These are phyloP conservation scores for Lasioglossum pauxillum DNA, from an alignment of 2,888 invertebrate genomes.

Conservation along the genomic window DNA sequence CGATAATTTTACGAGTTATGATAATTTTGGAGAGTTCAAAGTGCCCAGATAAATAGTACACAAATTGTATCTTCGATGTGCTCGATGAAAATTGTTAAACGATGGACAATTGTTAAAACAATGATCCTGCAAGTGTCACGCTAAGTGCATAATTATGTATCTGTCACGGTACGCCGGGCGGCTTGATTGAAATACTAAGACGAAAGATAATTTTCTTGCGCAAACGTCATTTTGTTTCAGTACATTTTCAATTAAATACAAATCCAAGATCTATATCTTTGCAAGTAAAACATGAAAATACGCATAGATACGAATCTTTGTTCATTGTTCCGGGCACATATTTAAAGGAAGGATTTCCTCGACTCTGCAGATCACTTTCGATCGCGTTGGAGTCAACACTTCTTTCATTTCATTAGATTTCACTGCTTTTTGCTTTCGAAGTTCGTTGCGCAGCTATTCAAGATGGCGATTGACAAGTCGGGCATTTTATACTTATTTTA, in stretches of 20 bases:
- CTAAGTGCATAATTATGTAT: background rate
- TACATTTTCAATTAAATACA: background rate
- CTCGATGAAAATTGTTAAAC: conserved; percentile 6
- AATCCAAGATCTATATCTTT: background rate
- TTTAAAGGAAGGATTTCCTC: conserved; percentile 6
- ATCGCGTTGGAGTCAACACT: background rate
- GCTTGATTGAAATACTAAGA: background rate
- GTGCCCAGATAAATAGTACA: background rate
- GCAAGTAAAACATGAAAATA: too few species aligned
- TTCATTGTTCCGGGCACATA: background rate
- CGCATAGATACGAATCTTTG: too few species aligned
- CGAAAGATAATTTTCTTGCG: background rate
- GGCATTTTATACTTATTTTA: background rate
- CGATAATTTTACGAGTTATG: background rate
- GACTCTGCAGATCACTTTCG: background rate
- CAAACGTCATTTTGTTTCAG: background rate
- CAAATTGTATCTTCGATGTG: background rate
- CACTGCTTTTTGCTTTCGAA: background rate
- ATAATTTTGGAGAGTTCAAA: background rate
- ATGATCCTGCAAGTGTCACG: background rate
- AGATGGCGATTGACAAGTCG: background rate
- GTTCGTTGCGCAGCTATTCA: background rate
- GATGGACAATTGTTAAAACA: background rate
- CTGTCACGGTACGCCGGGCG: background rate
- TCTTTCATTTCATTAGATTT: background rate